Evolutionary conservation across 2,888 invertebrate species (phyloP).

Genomic region (Torymus texanus): DNA sequence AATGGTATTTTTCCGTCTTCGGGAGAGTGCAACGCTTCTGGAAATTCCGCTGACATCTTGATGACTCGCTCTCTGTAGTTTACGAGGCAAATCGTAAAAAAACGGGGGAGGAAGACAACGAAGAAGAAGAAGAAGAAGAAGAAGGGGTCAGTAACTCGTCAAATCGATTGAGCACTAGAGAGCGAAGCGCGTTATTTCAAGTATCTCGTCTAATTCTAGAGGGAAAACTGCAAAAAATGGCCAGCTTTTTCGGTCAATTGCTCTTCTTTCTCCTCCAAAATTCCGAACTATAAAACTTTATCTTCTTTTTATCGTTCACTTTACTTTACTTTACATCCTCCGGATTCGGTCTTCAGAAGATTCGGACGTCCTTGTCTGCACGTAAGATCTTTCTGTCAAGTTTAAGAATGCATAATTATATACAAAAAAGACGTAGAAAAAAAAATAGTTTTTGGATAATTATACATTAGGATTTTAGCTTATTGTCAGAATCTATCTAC

Average conservation of each 20-base stretch:
- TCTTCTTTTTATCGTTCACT: conserved; percentile 5
- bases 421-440: no score
- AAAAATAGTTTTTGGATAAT: no score
- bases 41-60: conserved; percentile 15
- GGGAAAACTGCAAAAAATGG: neutral
- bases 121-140: neutral
- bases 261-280: neutral
- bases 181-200: neutral
- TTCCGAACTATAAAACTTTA: conserved; percentile 3
- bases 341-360: neutral
- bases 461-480: no score
- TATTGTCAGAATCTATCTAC: no score
- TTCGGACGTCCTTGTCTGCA: no score
- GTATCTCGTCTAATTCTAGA: neutral
- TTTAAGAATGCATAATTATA: no score
- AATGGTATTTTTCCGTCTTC: no score
- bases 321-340: neutral
- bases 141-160: conserved; percentile 1
- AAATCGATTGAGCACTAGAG: neutral
- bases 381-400: no score
- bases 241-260: neutral
- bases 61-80: neutral
- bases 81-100: conserved; percentile 15
- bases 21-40: neutral
- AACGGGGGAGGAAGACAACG: no score